Percentiles rank a stretch among this genome's conserved stretches.
phyloP scores from a whole-genome alignment of 1,140 invertebrate species.

The Macrotrachela quadricornifera region DNA sequence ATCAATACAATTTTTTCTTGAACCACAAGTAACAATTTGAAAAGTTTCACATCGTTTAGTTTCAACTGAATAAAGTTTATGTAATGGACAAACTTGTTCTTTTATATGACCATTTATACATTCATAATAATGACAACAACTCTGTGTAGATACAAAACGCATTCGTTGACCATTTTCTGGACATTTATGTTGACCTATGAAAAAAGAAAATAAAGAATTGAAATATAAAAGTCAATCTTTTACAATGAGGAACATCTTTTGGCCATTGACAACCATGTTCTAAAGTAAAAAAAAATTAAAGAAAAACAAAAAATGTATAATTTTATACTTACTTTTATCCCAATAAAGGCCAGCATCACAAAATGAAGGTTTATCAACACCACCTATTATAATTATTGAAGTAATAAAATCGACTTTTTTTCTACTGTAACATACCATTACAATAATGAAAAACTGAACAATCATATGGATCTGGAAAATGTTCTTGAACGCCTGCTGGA shows the following conservation, averaged over 20 bases:
- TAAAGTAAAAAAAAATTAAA: not conserved
- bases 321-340: no score
- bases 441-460: slow-evolving; percentile 9
- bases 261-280: no score
- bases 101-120: slow-evolving; percentile 7
- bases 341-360: no score
- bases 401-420: slow-evolving; percentile 5
- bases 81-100: slow-evolving; percentile 6
- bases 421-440: slow-evolving; percentile 6
- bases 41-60: slow-evolving; percentile 7
- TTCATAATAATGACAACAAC: slow-evolving; percentile 8
- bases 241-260: no score
- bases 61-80: slow-evolving; percentile 1
- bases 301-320: not conserved
- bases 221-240: no score
- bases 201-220: not conserved
- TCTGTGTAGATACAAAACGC: not conserved
- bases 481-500: not conserved
- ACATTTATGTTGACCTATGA: not conserved
- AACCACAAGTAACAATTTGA: slow-evolving; percentile 8
- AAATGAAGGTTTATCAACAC: no score
- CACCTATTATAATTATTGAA: not conserved
- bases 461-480: slow-evolving; percentile 8
- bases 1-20: slow-evolving; percentile 3
- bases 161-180: slow-evolving; percentile 5